Percentiles rank a stretch among this genome's conserved stretches.
These are phyloP conservation scores for Thaleichthys pacificus DNA, from an alignment of 2,797 vertebrate species.

Conservation along the genomic window DNA sequence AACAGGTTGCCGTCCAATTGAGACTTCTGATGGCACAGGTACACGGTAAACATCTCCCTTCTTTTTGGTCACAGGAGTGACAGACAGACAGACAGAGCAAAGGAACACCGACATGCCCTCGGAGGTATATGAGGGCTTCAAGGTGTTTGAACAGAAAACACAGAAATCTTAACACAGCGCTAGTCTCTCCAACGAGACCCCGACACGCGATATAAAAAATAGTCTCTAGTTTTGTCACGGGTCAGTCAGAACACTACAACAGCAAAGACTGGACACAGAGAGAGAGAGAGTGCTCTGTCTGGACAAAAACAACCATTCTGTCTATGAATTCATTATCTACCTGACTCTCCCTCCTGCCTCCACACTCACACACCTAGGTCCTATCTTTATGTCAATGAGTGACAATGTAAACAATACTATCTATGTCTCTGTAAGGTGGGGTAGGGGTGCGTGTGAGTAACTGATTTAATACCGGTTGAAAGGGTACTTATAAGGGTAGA, in stretches of 20 bases:
- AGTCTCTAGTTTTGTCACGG: slow-evolving; percentile 88
- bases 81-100: neutral
- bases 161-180: slow-evolving; percentile 68
- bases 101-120: slow-evolving; percentile 42
- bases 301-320: slow-evolving; percentile 61
- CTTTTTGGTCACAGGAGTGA: neutral
- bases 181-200: slow-evolving; percentile 63
- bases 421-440: slow-evolving; percentile 52
- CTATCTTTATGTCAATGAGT: slow-evolving; percentile 11
- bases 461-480: slow-evolving; percentile 56
- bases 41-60: slow-evolving; percentile 1
- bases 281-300: slow-evolving; percentile 78
- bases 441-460: slow-evolving; percentile 39
- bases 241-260: slow-evolving; percentile 70
- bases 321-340: slow-evolving; percentile 90
- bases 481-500: slow-evolving; percentile 78
- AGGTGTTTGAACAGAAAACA: slow-evolving; percentile 57
- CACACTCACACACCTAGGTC: slow-evolving; percentile 41
- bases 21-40: neutral
- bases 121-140: slow-evolving; percentile 54
- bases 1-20: neutral
- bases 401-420: slow-evolving; percentile 45
- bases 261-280: slow-evolving; percentile 81
- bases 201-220: slow-evolving; percentile 92
- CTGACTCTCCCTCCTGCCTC: slow-evolving; percentile 54